Conservation (phyloP, 2,797 vertebrate genomes). For the Hemibagrus guttatus region DNA sequence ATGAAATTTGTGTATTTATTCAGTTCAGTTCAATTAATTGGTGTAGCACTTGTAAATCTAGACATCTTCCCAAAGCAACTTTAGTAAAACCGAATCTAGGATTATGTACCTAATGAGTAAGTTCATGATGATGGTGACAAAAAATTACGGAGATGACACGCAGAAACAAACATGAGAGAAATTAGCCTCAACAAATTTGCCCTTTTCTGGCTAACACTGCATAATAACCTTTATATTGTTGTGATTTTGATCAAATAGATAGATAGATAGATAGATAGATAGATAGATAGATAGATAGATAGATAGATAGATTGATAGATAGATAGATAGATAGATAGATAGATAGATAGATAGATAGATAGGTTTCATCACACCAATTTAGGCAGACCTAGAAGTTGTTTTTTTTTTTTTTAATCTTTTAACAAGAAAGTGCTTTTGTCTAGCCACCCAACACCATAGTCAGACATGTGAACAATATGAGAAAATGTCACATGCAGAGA, state of each 20-base stretch:
- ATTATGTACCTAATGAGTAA: neutral
- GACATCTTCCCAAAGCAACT: neutral
- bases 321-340: neutral
- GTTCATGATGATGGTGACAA: neutral
- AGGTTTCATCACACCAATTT: neutral
- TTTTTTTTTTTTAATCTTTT: neutral
- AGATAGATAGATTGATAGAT: neutral
- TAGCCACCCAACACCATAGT: neutral
- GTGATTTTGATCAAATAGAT: neutral
- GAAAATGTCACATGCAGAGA: neutral
- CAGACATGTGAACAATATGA: neutral
- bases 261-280: neutral
- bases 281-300: neutral
- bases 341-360: neutral
- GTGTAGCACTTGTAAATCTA: neutral
- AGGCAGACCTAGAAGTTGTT: neutral
- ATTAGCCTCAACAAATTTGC: neutral
- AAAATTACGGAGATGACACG: neutral
- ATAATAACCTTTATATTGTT: neutral
- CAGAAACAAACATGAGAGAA: neutral
- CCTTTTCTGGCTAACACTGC: neutral
- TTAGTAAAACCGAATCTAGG: neutral
- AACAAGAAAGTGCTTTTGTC: neutral
- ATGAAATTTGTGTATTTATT: neutral
- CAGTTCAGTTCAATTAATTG: neutral